Base-by-base conservation (phyloP, 2,888 invertebrate genomes). In the Brachypalpus laphriformis region DNA sequence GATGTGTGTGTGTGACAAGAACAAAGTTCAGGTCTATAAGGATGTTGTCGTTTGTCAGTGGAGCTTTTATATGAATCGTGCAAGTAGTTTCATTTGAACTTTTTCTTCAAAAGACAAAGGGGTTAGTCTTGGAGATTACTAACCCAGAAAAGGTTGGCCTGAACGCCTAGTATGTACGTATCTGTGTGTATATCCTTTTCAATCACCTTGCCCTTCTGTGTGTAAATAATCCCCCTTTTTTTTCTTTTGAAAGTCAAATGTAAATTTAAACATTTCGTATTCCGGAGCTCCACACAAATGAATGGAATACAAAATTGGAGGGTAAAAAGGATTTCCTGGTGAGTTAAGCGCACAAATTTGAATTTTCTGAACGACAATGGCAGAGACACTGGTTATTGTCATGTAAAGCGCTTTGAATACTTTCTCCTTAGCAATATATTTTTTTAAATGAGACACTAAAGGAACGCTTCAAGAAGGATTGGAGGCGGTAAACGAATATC, bases 191-290 rank as follows among this genome's bases (percentile, higher is more conserved):
- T 54, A 56, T 56, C 45, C 45, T 18, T 18, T 56, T 56, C 63
- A 45, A 42, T 65, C 56, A 22, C 34, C 65, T 14, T 49, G 45
- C 20, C 28, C 40, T 59, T 31, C n/a, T 47, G 49, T 40, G 57
- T 57, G 76, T 68, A 76, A 76, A 68, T 68, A 76, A 68, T 59
- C 31, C 25, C n/a, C n/a, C 49, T 66, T 66, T 66, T 28, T 59
- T 22, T 47, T 11, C 37, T 22, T 37, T 31, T 7, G 11, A 28
- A 16, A 22, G 40, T 42, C 11, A 76, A 76, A 76, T 76, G 75
- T 49, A 76, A 76, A 76, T 76, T 76, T 66, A 6, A 31, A 45
- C 54, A 54, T 74, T 74, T 65, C 22, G 45, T 66, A 75, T 65
- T 45, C 75, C 56, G 22, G 25, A 37, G 71, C 54, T 42, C 3